Percentiles rank a stretch among this genome's conserved stretches.
Evolutionary conservation across 2,797 vertebrate species (phyloP).

Genomic region (Enteromius fasciolatus): DNA sequence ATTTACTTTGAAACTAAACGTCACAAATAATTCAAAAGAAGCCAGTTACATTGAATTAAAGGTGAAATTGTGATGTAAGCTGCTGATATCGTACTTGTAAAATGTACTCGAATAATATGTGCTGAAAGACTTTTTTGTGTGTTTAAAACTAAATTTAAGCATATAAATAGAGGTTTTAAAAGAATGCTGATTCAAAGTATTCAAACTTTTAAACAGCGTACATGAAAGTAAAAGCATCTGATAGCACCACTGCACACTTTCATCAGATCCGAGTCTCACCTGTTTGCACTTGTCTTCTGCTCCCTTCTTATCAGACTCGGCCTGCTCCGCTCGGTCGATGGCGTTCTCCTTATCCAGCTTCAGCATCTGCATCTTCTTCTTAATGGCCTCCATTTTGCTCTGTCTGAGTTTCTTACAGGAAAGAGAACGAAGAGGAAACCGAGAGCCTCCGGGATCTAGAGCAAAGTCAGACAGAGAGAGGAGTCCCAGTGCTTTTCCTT

Average conservation of each 20-base stretch:
- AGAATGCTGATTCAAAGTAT: background rate
- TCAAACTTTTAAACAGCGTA: background rate
- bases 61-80: background rate
- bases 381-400: conserved; percentile 91
- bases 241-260: background rate
- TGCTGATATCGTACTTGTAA: background rate
- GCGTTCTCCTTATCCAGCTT: conserved; percentile 97
- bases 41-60: background rate
- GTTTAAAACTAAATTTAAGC: background rate
- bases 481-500: background rate
- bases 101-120: background rate
- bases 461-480: conserved; percentile 46
- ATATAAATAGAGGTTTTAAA: background rate
- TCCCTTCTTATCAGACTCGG: conserved; percentile 88
- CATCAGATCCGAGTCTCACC: conserved; percentile 74
- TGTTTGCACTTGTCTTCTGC: conserved; percentile 92
- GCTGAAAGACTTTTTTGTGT: background rate
- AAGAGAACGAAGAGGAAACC: background rate
- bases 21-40: background rate
- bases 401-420: background rate
- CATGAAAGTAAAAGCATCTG: background rate
- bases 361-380: conserved; percentile 99
- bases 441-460: conserved; percentile 6
- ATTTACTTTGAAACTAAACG: background rate
- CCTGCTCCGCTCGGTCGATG: conserved; percentile 91